These are phyloP conservation scores for Acleris literana DNA, from an alignment of 2,888 invertebrate genomes.

Conservation along the genomic window DNA sequence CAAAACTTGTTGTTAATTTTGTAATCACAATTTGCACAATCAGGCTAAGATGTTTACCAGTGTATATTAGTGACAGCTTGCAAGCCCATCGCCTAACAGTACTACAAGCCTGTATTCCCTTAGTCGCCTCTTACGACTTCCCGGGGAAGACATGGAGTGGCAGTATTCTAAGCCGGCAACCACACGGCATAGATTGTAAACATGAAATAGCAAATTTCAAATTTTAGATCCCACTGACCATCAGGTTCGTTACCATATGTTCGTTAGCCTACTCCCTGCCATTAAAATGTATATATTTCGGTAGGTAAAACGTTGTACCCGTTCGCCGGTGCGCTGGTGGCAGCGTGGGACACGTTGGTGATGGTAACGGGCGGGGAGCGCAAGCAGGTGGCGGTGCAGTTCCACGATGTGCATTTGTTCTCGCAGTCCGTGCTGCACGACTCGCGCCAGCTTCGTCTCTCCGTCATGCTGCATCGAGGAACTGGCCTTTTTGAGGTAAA, in stretches of 20 bases:
- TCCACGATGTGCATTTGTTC: conserved; percentile 83
- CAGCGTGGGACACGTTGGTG: conserved; percentile 88
- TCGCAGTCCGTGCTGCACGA: conserved; percentile 82
- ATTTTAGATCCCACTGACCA: neutral
- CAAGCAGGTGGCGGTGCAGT: conserved; percentile 86
- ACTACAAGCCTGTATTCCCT: too few relatives aligned
- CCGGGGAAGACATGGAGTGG: too few relatives aligned
- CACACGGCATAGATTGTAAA: too few relatives aligned
- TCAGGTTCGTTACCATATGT: neutral
- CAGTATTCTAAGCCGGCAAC: too few relatives aligned
- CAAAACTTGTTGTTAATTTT: too few relatives aligned
- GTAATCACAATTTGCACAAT: too few relatives aligned
- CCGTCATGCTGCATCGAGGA: conserved; percentile 83
- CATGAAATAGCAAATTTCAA: neutral
- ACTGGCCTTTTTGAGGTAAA: conserved; percentile 82
- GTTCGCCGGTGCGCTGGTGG: conserved; percentile 88
- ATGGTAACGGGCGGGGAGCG: conserved; percentile 78
- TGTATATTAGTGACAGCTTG: too few relatives aligned
- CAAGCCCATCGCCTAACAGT: too few relatives aligned
- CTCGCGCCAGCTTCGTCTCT: conserved; percentile 78
- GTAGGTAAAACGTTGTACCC: conserved; percentile 87
- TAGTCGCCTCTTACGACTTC: too few relatives aligned
- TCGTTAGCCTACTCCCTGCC: neutral
- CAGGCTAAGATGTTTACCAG: too few relatives aligned
- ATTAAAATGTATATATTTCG: conserved; percentile 1